Conservation (phyloP, 2,113 vertebrate genomes). For the Connochaetes taurinus region DNA sequence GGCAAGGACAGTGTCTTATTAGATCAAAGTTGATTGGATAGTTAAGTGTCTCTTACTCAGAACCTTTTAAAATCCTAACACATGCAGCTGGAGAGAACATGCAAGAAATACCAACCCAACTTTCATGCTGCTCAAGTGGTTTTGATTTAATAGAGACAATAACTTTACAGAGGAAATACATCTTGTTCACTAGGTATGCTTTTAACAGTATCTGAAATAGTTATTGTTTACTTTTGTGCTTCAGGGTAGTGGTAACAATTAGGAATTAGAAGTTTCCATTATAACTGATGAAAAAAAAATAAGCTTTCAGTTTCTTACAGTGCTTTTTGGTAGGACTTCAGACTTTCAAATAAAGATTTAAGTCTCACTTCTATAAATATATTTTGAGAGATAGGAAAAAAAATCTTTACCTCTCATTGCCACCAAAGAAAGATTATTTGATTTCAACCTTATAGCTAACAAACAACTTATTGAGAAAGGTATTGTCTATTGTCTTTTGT, state of each 20-base stretch:
- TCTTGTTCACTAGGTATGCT: conserved; percentile 28
- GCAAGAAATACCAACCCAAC: background rate
- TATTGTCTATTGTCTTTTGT: background rate
- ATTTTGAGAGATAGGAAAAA: background rate
- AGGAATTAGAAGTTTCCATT: conserved; percentile 21
- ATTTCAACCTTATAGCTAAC: background rate
- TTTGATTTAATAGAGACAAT: conserved; percentile 49
- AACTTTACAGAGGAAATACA: conserved; percentile 24
- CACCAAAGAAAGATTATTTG: background rate
- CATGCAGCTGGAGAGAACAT: background rate
- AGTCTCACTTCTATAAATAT: background rate
- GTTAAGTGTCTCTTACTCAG: background rate
- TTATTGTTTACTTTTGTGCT: conserved; percentile 8
- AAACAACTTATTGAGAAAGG: background rate
- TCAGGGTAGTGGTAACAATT: conserved; percentile 20
- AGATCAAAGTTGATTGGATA: conserved; percentile 6
- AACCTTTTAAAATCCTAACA: conserved; percentile 13
- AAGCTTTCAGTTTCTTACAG: background rate
- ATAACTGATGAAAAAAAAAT: conserved; percentile 17
- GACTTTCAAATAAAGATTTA: background rate
- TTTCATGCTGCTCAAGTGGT: conserved; percentile 13
- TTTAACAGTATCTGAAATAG: conserved; percentile 36
- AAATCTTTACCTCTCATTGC: background rate
- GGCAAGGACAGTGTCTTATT: background rate
- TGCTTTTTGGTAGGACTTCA: conserved; percentile 17